Percentiles rank a stretch among this genome's conserved stretches.
Evolutionary conservation across 2,888 invertebrate species (phyloP).

Genomic region (Empis stercorea): DNA sequence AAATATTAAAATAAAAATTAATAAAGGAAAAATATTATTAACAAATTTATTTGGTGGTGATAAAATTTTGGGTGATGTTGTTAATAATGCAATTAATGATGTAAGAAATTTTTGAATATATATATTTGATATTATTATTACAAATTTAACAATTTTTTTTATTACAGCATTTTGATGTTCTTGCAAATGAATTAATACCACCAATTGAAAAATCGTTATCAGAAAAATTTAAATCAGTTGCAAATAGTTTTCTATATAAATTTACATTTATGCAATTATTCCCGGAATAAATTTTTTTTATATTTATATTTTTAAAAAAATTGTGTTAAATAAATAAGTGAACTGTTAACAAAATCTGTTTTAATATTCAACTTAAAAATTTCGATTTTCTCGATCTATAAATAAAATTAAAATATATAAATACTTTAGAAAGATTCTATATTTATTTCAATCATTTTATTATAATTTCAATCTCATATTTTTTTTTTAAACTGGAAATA

Average conservation of each 20-base stretch:
- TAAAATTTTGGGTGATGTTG: slow-evolving; percentile 50
- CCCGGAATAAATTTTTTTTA: slow-evolving; percentile 29
- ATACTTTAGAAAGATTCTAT: too few species aligned
- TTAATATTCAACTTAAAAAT: too few species aligned
- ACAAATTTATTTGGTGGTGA: slow-evolving; percentile 66
- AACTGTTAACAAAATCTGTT: too few species aligned
- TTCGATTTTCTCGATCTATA: too few species aligned
- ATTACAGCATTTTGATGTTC: slow-evolving; percentile 49
- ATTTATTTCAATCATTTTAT: too few species aligned
- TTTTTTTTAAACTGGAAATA: slow-evolving; percentile 35
- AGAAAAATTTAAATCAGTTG: slow-evolving; percentile 42
- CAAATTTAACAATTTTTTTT: too few species aligned
- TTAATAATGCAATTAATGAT: slow-evolving; percentile 43
- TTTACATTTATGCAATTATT: slow-evolving; percentile 44
- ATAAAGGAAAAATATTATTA: slow-evolving; percentile 50
- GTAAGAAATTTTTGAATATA: slow-evolving; percentile 42
- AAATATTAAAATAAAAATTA: slow-evolving; percentile 53
- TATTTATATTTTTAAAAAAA: too few species aligned
- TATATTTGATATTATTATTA: too few species aligned
- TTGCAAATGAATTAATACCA: slow-evolving; percentile 56
- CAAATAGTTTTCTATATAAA: slow-evolving; percentile 45
- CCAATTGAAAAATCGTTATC: slow-evolving; percentile 52
- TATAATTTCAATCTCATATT: too few species aligned
- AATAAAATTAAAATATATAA: too few species aligned
- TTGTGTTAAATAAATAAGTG: too few species aligned